Evolutionary conservation across 2,797 vertebrate genomes (phyloP).

Genomic region (Malacoctenus gilli): DNA sequence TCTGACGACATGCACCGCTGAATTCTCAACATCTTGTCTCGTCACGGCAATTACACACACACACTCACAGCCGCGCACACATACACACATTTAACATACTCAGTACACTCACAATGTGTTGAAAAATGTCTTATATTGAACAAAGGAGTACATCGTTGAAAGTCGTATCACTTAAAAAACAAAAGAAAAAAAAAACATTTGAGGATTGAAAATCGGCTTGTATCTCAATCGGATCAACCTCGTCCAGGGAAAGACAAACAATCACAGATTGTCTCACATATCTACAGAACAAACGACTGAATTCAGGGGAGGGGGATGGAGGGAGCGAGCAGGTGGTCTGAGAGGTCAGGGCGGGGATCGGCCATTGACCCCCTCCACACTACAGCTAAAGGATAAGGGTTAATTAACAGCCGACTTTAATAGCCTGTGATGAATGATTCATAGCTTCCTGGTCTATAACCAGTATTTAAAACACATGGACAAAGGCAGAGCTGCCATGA

Average conservation of each 20-base stretch:
- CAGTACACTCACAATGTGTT: constrained; percentile 40
- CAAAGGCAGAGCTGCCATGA: constrained; percentile 62
- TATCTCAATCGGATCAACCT: constrained; percentile 18
- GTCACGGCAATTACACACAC: constrained; percentile 86
- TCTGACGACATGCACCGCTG: constrained; percentile 77
- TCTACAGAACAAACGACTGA: constrained; percentile 10
- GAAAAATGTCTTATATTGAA: constrained; percentile 39
- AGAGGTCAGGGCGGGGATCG: constrained; percentile 60
- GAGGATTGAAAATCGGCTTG: constrained; percentile 2
- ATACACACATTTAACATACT: constrained; percentile 56
- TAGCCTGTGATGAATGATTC: constrained; percentile 81
- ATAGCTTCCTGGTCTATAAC: constrained; percentile 69
- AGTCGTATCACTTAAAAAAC: constrained; percentile 11
- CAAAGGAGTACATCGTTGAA: constrained; percentile 10
- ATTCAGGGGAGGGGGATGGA: constrained; percentile 29
- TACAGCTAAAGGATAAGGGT: constrained; percentile 70
- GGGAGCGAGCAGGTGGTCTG: constrained; percentile 64
- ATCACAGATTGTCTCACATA: not conserved
- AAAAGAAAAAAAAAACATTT: not conserved
- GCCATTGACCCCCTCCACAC: constrained; percentile 61
- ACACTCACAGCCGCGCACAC: constrained; percentile 20
- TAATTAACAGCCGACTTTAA: constrained; percentile 82
- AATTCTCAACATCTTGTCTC: constrained; percentile 85
- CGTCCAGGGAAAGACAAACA: constrained; percentile 24
- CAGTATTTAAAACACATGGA: constrained; percentile 74